Evolutionary conservation across 2,113 vertebrate species (phyloP).

Genomic region (Holacanthus passer): DNA sequence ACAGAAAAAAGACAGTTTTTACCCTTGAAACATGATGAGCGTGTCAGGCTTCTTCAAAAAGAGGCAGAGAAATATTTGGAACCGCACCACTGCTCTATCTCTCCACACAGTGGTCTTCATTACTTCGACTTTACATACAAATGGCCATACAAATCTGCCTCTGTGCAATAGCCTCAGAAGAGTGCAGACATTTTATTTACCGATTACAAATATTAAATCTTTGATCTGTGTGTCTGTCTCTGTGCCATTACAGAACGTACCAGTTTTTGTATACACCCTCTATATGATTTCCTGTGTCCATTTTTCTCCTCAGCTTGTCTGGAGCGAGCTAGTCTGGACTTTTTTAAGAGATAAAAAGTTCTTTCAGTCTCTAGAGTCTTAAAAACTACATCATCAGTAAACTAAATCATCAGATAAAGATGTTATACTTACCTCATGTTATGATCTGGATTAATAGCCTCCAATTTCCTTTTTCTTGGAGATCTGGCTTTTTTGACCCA

Average conservation of each 20-base stretch:
- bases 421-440: too few relatives aligned
- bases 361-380: neutral
- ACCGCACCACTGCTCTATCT: neutral
- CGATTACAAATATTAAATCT: too few relatives aligned
- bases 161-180: neutral
- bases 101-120: neutral
- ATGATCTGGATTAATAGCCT: neutral
- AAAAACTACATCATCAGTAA: neutral
- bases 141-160: neutral
- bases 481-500: too few relatives aligned
- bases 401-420: too few relatives aligned
- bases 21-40: constrained; percentile 24
- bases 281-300: neutral
- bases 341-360: neutral
- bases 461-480: too few relatives aligned
- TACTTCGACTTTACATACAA: neutral
- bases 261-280: neutral
- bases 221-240: neutral
- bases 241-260: too few relatives aligned
- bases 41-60: neutral
- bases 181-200: too few relatives aligned
- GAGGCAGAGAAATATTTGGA: neutral
- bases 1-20: neutral
- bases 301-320: neutral
- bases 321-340: neutral